Percentiles rank a stretch among this genome's conserved stretches.
Conservation (phyloP, 2,113 vertebrate genomes). For the Petaurus breviceps region DNA sequence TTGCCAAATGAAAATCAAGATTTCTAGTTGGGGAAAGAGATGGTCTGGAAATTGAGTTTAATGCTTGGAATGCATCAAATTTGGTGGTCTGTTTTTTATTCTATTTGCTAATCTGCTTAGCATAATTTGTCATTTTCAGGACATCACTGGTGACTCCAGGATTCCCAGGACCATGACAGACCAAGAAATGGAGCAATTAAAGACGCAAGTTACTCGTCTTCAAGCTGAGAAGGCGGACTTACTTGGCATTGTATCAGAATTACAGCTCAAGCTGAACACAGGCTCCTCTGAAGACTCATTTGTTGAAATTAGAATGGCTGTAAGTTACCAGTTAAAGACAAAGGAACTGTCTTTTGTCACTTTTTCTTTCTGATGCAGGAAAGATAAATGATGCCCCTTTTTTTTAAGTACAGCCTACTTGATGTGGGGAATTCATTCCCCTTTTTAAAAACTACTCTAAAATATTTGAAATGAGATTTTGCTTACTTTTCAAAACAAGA, state of each 20-base stretch:
- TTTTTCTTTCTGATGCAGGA: not conserved
- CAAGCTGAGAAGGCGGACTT: conserved; percentile 96
- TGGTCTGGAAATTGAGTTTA: not conserved
- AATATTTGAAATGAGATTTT: conserved; percentile 31
- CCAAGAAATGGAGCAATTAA: conserved; percentile 85
- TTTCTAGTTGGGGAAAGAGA: not conserved
- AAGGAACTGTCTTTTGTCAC: not conserved
- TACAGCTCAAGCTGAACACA: conserved; percentile 90
- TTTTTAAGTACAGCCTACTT: not conserved
- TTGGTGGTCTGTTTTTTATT: not conserved
- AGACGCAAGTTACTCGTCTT: conserved; percentile 87
- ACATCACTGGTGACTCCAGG: not conserved
- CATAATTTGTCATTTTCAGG: conserved; percentile 31
- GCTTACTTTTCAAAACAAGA: conserved; percentile 34
- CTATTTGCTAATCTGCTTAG: not conserved
- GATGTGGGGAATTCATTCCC: not conserved
- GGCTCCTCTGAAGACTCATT: conserved; percentile 90
- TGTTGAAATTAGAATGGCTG: conserved; percentile 92
- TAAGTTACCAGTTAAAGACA: conserved; percentile 80
- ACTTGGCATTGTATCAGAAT: conserved; percentile 94
- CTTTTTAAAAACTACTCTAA: not conserved
- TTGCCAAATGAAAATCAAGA: not conserved
- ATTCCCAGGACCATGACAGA: conserved; percentile 39
- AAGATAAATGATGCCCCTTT: not conserved
- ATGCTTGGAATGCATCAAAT: not conserved